Evolutionary conservation across 2,113 vertebrate genomes (phyloP), one percentile per base, ranked within the genome.

Genomic region (Corythoichthys intestinalis): DNA sequence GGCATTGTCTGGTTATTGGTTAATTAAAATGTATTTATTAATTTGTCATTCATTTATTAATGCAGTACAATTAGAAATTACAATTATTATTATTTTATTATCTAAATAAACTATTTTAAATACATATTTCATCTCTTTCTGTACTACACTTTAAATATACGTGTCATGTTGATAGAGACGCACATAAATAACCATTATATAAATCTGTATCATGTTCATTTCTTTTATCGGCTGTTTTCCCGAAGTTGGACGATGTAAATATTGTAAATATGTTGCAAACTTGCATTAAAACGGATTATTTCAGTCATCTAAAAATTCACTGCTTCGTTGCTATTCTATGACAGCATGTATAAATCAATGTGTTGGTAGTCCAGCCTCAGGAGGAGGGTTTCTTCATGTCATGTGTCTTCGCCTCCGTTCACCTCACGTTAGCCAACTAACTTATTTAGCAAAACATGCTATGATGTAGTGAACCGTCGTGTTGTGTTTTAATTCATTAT

Each of bases 391-490:
- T 74, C 77, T 63, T 34, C 57, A 65, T 47, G 61, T 65, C 70
- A 48, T 78, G 66, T 48, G 61, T 63, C 59, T 63, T 85, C 66
- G 70, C 73, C 76, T 67, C 9, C 6, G 41, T 8, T 44, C 79
- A 72, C 65, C 76, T 60, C 41, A 61, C 66, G 47, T n/a, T 10
- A 37, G 54, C 56, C 64, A 35, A 67, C 64, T 50, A 47, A 14
- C 61, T 63, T 6, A 44, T 73, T 74, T 38, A 73, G 56, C 50
- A 41, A 28, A 61, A 67, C 2, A 72, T 35, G 39, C 37, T 37
- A 71, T 52, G 66, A 85, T 84, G 87, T 76, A 59, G 63, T 10
- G 47, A 9, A 38, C 20, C 13, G 15, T 84, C 84, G 87, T 82
- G 46, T 77, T 67, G 28, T 58, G 6, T 58, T 58, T 35, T 37